Base-by-base conservation (phyloP, 2,797 vertebrate genomes). In the Potorous gilbertii region DNA sequence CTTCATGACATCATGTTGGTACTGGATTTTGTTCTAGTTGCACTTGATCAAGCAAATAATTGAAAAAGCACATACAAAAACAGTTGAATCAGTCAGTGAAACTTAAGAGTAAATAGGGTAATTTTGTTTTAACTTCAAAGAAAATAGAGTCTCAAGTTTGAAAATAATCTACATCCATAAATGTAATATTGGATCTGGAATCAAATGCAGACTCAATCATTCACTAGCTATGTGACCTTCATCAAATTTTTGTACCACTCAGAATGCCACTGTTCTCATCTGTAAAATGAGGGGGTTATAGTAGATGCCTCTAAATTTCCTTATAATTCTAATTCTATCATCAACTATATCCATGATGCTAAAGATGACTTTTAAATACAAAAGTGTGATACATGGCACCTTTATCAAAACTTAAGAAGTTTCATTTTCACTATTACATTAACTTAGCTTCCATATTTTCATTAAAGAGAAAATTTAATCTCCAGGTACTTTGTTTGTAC, bases 51-150 rank as follows among this genome's bases (percentile, higher is more conserved):
- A 56, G 87, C 4, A 46, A 90, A 66, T 50, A 92, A 90, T 59
- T 10, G 2, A 31, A 13, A 54, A 95, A 90, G 34, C 24, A 16
- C 0, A 13, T n/a, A 54, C 29, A 56, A 0, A 52, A 91, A 74
- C 54, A 8, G 90, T 66, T 6, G 8, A 0, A 54, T 31, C 92
- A 93, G 31, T 90, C 50, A 90, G 21, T 1, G 1, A 89, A 92
- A 6, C 16, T 59, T 27, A 90, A 55, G 94, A 81, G 27, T 90
- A 62, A 90, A 94, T 74, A 24, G 40, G 1, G 21, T 81, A 81
- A 81, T 24, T 56, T 34, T 90, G 3, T 62, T 8, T 46, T 95
- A 56, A 92, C 91, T 93, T 55, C 10, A 66, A 54, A 90, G 94
- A 54, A 93, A 91, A 91, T 56, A 29, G 0, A 94, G 55, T 94